Base-by-base conservation (phyloP, 2,888 invertebrate species). In the Ethmia dodecea region DNA sequence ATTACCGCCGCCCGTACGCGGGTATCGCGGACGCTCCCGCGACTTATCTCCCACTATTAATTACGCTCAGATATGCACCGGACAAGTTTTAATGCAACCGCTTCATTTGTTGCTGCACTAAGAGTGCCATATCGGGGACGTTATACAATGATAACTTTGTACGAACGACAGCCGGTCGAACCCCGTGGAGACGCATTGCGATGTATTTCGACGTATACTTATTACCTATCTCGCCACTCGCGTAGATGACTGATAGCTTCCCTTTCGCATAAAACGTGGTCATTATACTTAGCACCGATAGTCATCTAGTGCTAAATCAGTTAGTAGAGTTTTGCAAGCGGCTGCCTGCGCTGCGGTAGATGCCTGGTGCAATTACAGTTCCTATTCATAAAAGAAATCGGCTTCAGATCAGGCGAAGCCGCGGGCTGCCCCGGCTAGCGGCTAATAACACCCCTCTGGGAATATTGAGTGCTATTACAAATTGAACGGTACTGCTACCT, bases 61-160 rank as follows among this genome's bases (percentile, higher is more conserved):
- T 86, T 86, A 84, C 72, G 63, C 62, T 58, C 62, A 72, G 83
- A 80, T 83, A 83, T 76, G 74, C 74, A 65, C 64, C 55, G 69
- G 84, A 80, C 81, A 78, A 80, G 79, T 81, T 81, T 79, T 81
- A 84, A 84, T 83, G 81, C 86, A 76, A 86, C 80, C 73, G 78
- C 86, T 84, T 86, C 84, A 86, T 86, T 83, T 79, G 80, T 77
- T 71, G 70, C 53, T 57, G 64, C 62, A 55, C 65, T 63, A 60
- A 69, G 26, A 80, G 78, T 78, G 72, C 78, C 71, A 75, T 81
- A 83, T 83, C 81, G 60, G 63, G 55, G 65, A 75, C 71, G 69
- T 67, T 75, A 68, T 64, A 71, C 55, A 50, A 52, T 56, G 83
- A 83, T 83, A 80, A 72, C 79, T 81, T 79, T 80, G 76, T 70